Evolutionary conservation across 2,113 vertebrate species (phyloP), one percentile per base, ranked within the genome.

Genomic region (Apteryx owenii): DNA sequence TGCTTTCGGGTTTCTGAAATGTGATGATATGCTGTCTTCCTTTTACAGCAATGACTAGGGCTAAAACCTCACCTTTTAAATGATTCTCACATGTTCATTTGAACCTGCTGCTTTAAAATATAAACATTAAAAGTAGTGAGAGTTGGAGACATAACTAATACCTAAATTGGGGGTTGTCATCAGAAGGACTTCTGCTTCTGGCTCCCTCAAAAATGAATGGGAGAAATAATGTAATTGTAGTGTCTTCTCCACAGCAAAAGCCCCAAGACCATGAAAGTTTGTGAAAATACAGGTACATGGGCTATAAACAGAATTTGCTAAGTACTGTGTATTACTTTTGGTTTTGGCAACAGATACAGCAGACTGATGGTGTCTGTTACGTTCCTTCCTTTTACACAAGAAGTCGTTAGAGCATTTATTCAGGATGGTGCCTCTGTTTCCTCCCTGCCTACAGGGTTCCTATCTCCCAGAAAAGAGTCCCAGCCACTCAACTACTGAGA

Each of bases 281-380:
- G 84, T 92, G 91, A 83, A 95, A 87, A 84, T 79, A 70, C 77
- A 95, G 89, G 92, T 95, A 87, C 0, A 2, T 36, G 86, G 81
- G 31, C 86, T 95, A 95, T 91, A 95, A 94, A 64, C 62, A 93
- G 79, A 70, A 23, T 87, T 90, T 88, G 33, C 86, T 78, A 69
- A 95, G 90, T 93, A 86, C 76, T 88, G 81, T 38, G 75, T 75
- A 68, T 92, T 84, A 86, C 76, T 95, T 90, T 44, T 88, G 73
- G 89, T 84, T 97, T 92, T 92, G 92, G 86, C 86, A 95, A 62
- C n/a, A 93, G 44, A 84, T 40, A 66, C 25, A 78, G 71, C 60
- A 92, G 69, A 38, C 65, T 87, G 81, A 77, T 95, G 86, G 73
- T 81, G 60, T 71, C 0, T 0, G 69, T 90, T 90, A 75, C 0